These are phyloP conservation scores for Bathynomus jamesi DNA, from an alignment of 1,140 invertebrate genomes.

Conservation along the genomic window DNA sequence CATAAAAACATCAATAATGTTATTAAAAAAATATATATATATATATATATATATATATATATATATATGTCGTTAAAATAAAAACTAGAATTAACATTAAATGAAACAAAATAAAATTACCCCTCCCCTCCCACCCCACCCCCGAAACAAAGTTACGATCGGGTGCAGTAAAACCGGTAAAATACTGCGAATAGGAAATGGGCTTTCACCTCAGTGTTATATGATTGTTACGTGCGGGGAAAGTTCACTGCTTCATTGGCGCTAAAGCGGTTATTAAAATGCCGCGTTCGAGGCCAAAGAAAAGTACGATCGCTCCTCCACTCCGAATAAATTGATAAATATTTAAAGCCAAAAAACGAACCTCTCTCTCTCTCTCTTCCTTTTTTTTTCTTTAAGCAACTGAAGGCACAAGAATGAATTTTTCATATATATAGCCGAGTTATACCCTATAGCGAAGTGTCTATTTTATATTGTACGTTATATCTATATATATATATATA, in stretches of 20 bases:
- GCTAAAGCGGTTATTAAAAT: neutral
- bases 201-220: neutral
- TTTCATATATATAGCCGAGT: too few relatives aligned
- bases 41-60: constrained; percentile 3
- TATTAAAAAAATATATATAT: neutral
- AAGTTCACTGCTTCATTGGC: neutral
- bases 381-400: too few relatives aligned
- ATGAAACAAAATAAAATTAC: neutral
- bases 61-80: neutral
- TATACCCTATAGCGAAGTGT: too few relatives aligned
- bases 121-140: too few relatives aligned
- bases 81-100: neutral
- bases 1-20: neutral
- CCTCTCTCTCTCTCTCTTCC: too few relatives aligned
- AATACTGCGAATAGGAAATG: too few relatives aligned
- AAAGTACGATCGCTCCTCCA: neutral
- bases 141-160: too few relatives aligned
- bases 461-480: too few relatives aligned
- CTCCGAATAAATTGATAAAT: constrained; percentile 8
- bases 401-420: too few relatives aligned
- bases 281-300: neutral
- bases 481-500: too few relatives aligned
- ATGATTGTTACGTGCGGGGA: neutral
- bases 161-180: too few relatives aligned
- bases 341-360: constrained; percentile 4